Base-by-base conservation (phyloP, 2,797 vertebrate genomes). In the Anisognathus igniventris region DNA sequence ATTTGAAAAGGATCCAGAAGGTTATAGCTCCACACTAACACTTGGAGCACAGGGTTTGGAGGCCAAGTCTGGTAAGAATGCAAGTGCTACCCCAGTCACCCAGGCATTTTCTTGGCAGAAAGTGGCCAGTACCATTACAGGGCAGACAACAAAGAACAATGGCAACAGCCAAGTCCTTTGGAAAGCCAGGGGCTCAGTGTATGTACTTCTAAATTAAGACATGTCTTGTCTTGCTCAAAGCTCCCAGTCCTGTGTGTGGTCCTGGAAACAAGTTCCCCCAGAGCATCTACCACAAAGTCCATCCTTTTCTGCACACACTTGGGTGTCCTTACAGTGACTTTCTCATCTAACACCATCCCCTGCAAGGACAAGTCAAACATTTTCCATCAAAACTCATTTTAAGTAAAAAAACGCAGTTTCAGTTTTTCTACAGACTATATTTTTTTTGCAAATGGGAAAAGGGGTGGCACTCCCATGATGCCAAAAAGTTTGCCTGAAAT, bases 361-460 rank as follows among this genome's bases (percentile, higher is more conserved):
- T 78, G 37, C 18, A 42, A 18, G 64, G 48, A 35, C n/a, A 21
- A 12, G 25, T 62, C 45, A 64, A 90, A 73, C 3, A 4, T 66
- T 86, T 75, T 62, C 33, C 7, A 48, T 40, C 23, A 37, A 81
- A 91, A 62, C 37, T 37, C 35, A n/a, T 73, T 58, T 31, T 19
- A 71, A 74, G 25, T 28, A 42, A 47, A 67, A 80, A 92, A 85
- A 82, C 22, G 12, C 31, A 42, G 7, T 45, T 89, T 76, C 24
- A 14, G 3, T 44, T 81, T 72, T 93, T 90, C 50, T 65, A 56
- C 14, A 56, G 22, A 33, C 10, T 2, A 0, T 25, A 3, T 37
- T 19, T 35, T 57, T 14, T n/a, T 5, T 2, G 2, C 3, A 35
- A 15, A 17, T 0, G 1, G 2, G 45, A 42, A 48, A 44, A 3